Evolutionary conservation across 2,888 invertebrate genomes (phyloP).

Genomic region (Entomobrya multifasciata): DNA sequence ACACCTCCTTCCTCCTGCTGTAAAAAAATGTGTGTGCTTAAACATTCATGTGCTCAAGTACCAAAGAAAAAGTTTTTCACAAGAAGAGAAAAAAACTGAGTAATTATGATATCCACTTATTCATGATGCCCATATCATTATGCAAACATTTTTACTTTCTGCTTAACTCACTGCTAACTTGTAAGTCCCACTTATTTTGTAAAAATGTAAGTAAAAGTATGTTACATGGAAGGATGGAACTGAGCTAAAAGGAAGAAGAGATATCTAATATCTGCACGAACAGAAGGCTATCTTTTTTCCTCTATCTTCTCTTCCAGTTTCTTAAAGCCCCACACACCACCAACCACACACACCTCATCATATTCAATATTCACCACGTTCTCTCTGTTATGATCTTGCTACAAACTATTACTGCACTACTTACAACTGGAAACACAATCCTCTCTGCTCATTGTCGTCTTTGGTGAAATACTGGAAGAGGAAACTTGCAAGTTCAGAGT

Average conservation of each 20-base stretch:
- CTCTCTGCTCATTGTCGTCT: conserved; percentile 45
- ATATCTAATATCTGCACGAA: too few relatives aligned
- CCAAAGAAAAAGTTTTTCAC: conserved; percentile 12
- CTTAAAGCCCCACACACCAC: conserved; percentile 54
- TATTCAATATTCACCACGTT: too few relatives aligned
- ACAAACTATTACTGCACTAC: background rate
- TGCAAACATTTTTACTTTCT: background rate
- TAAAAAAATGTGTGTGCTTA: conserved; percentile 16
- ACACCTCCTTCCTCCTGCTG: background rate
- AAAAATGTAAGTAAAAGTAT: too few relatives aligned
- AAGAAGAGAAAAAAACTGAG: conserved; percentile 39
- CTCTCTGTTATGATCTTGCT: too few relatives aligned
- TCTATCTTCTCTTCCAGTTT: background rate
- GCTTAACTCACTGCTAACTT: background rate
- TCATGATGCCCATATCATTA: conserved; percentile 17
- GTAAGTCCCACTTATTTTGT: background rate
- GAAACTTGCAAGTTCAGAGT: conserved; percentile 60
- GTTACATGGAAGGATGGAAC: too few relatives aligned
- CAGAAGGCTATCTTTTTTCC: background rate
- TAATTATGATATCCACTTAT: conserved; percentile 40
- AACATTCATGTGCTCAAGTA: background rate
- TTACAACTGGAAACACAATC: conserved; percentile 12
- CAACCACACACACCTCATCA: conserved; percentile 34
- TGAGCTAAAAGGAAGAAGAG: background rate
- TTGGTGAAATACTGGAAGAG: conserved; percentile 62